Evolutionary conservation across 2,888 invertebrate species (phyloP).

Genomic region (Hyposoter didymator): DNA sequence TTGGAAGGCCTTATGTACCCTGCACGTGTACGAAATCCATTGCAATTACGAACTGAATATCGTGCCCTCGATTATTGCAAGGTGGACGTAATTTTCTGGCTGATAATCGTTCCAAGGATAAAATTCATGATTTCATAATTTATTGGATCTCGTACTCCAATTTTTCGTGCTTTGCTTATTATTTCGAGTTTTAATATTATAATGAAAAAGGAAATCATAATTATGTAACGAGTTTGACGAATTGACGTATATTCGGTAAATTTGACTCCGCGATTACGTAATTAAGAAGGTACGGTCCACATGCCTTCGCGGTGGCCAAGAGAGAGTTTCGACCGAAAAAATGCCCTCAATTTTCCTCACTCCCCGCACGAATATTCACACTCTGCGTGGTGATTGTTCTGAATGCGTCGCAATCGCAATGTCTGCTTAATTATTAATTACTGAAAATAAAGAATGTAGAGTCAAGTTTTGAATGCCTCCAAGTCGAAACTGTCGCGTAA

Average conservation of each 20-base stretch:
- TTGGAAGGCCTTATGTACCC: neutral
- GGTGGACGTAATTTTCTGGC: conserved; percentile 3
- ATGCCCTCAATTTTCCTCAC: too few species aligned
- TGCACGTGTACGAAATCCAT: neutral
- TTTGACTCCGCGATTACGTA: neutral
- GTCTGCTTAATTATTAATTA: too few species aligned
- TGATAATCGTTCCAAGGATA: conserved; percentile 39
- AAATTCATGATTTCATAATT: conserved; percentile 22
- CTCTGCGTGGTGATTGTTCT: too few species aligned
- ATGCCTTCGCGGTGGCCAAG: neutral
- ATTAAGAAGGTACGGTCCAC: neutral
- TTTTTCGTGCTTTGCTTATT: neutral
- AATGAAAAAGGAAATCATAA: neutral
- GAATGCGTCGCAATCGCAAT: too few species aligned
- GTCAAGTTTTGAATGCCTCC: too few species aligned
- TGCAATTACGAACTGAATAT: conserved; percentile 11
- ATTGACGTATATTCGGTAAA: neutral
- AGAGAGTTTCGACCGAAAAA: neutral
- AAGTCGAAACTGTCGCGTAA: too few species aligned
- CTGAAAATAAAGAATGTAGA: too few species aligned
- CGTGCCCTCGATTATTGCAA: conserved; percentile 38
- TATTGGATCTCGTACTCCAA: neutral
- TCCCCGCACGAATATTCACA: too few species aligned
- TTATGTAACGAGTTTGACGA: neutral
- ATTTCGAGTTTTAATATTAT: conserved; percentile 5